Conservation (phyloP, 2,888 invertebrate species). For the Perdita meconis region DNA sequence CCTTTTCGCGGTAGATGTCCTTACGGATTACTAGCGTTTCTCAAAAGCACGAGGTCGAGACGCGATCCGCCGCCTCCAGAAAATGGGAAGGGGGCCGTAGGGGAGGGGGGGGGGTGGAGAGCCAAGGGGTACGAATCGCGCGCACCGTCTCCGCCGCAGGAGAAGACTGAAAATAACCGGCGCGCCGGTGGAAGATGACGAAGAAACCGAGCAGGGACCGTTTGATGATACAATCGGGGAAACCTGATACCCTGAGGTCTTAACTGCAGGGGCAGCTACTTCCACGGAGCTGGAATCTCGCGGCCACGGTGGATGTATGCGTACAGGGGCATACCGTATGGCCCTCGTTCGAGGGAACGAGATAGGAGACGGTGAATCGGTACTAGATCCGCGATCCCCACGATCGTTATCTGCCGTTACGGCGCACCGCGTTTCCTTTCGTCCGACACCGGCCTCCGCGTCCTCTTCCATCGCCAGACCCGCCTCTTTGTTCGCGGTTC, state of each 20-base stretch:
- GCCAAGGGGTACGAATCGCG: constrained; percentile 11
- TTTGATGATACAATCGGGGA: constrained; percentile 80
- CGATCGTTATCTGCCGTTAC: constrained; percentile 66
- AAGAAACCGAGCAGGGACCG: constrained; percentile 73
- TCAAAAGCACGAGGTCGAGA: constrained; percentile 56
- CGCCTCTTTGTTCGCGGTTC: constrained; percentile 45
- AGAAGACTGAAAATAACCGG: constrained; percentile 54
- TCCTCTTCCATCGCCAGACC: constrained; percentile 33
- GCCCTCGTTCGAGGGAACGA: constrained; percentile 43
- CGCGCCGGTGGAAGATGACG: constrained; percentile 59
- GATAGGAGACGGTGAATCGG: constrained; percentile 57
- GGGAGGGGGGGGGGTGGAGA: constrained; percentile 1
- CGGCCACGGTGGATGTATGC: constrained; percentile 51
- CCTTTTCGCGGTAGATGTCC: constrained; percentile 72
- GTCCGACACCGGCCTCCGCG: constrained; percentile 51
- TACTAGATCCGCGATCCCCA: constrained; percentile 67
- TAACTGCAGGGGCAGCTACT: constrained; percentile 79
- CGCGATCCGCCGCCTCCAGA: constrained; percentile 31
- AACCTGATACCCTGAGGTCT: constrained; percentile 79
- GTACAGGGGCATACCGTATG: constrained; percentile 60
- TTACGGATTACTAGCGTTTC: constrained; percentile 72
- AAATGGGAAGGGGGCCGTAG: constrained; percentile 19
- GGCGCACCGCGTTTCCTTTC: constrained; percentile 68
- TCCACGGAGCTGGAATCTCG: constrained; percentile 76
- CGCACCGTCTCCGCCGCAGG: constrained; percentile 23